Evolutionary conservation across 2,113 vertebrate species (phyloP).

Genomic region (Laticauda laticaudata): DNA sequence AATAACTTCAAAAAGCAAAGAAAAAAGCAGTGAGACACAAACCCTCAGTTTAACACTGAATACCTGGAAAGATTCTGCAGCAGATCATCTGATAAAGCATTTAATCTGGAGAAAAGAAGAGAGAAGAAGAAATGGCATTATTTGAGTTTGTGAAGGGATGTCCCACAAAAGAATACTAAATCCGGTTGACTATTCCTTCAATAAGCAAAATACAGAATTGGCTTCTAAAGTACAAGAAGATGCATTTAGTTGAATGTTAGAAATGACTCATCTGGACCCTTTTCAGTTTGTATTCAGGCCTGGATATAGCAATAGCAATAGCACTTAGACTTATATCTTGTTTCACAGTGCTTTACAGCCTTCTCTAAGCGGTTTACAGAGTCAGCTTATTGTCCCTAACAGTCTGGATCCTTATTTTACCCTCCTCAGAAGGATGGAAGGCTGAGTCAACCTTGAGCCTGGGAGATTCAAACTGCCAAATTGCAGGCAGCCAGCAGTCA

Average conservation of each 20-base stretch:
- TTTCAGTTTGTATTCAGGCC: background rate
- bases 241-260: background rate
- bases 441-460: no score
- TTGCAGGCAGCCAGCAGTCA: no score
- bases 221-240: background rate
- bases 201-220: background rate
- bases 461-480: no score
- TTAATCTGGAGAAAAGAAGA: background rate
- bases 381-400: no score
- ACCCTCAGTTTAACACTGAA: background rate
- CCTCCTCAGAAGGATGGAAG: no score
- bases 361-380: no score
- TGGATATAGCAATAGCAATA: background rate
- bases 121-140: background rate
- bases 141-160: background rate
- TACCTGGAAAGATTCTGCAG: background rate
- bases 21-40: background rate
- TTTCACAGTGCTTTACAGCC: no score
- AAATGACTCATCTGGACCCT: background rate
- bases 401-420: no score
- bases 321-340: no score
- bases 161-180: background rate
- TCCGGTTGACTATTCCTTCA: background rate
- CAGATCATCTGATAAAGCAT: background rate
- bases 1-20: background rate